Base-by-base conservation (phyloP, 2,113 vertebrate genomes). In the Pycnonotus jocosus region DNA sequence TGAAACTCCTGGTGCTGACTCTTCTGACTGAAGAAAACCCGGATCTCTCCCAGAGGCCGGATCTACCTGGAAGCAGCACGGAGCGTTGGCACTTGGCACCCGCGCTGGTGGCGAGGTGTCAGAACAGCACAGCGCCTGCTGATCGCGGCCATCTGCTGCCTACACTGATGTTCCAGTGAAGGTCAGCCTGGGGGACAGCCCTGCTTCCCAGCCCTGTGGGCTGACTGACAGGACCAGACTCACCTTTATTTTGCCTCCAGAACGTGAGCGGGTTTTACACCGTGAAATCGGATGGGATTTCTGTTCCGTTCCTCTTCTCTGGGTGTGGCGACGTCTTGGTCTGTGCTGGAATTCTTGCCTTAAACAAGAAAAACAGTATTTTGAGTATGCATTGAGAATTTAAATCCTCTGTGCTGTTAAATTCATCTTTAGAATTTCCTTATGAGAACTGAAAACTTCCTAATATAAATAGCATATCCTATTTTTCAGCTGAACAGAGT, bases 261-360 rank as follows among this genome's bases (percentile, higher is more conserved):
- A 37, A 19, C 0, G 0, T 6, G 22, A 72, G 15, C 0, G 0
- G 3, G 2, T 23, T 72, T 72, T 56, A 10, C 7, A 11, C 30
- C 6, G 3, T 23, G 30, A 77, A 82, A 58, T 9, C 22, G 10
- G 10, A 31, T 15, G 15, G 12, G 28, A 45, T 56, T 71, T 86
- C 51, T 62, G 16, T n/a, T 71, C 1, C 0, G 0, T 65, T 70
- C 38, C 47, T 50, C 58, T 57, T 48, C 31, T 76, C 27, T 31
- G 14, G 19, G 4, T 22, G 4, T 50, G 10, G 40, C 47, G 12
- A 45, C 2, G 3, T 18, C 24, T 88, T 48, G 15, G 12, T 53
- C 60, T 13, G 21, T 17, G 20, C 37, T 48, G 31, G 22, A 48
- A 42, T 71, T 22, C 23, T 58, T 58, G 48, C 14, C 44, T 30